Evolutionary conservation across 2,797 vertebrate species (phyloP), one percentile per base, ranked within the genome.

Genomic region (Eutrigla gurnardus): DNA sequence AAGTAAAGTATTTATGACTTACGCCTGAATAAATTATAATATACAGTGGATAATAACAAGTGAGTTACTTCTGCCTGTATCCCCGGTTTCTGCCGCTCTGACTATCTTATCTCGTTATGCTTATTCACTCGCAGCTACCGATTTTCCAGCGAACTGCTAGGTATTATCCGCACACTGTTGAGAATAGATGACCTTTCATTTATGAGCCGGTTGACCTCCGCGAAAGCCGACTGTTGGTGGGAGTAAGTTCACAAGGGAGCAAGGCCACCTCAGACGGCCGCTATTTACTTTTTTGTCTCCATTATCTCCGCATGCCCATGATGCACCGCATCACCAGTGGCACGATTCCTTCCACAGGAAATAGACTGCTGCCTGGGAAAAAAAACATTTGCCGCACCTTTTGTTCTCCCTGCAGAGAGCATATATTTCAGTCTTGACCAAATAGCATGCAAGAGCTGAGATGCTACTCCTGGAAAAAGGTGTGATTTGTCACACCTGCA

Each of bases 271-370:
- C 81, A 55, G 86, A 86, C 89, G 65, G 76, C 75, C 65, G 70
- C 81, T 71, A 76, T 87, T 52, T 60, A 36, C 53, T 81, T 78
- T 88, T 83, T 86, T 42, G 8, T 9, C 40, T 3, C 40, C 40
- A 43, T 82, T 72, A 85, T 90, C n/a, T n/a, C n/a, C 90, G 89
- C 79, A 87, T 86, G 85, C 88, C 87, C 85, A 90, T 15, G 45
- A 71, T 77, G 81, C 83, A 54, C 59, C 73, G 78, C 83, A 81
- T 74, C 87, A 75, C 77, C 82, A 73, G 37, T 75, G 65, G 72
- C 47, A 73, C 70, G 36, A 32, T 81, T 85, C 74, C 80, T 62
- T 69, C 40, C 42, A 46, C 45, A 67, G 74, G 60, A 79, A 82
- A 79, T 36, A 78, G 45, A 75, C 76, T 70, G 75, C 70, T 61